Percentiles rank a stretch among this genome's conserved stretches.
phyloP scores from a whole-genome alignment of 2,113 vertebrate genomes.

The Bos indicus region DNA sequence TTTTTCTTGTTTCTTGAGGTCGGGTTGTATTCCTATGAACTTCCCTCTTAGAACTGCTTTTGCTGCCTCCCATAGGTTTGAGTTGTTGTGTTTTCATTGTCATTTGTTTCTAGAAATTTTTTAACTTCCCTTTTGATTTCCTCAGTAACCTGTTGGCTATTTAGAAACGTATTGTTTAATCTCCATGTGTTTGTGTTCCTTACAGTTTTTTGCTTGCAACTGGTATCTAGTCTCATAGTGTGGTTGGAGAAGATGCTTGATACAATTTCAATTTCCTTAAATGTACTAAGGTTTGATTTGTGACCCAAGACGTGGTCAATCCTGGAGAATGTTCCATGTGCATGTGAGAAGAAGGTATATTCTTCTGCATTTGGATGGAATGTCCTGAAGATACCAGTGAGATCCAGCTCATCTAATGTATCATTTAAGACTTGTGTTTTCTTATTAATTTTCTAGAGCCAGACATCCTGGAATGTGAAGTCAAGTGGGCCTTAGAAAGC shows the following conservation, averaged over 20 bases:
- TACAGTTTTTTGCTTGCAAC: background rate
- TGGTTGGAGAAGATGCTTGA: background rate
- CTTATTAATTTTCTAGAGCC: background rate
- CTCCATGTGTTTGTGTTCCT: background rate
- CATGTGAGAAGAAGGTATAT: accelerated
- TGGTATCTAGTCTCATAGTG: background rate
- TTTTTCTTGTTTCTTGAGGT: background rate
- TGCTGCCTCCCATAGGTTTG: background rate
- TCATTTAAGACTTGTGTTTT: background rate
- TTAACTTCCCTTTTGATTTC: background rate
- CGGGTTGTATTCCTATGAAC: accelerated
- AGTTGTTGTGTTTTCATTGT: background rate
- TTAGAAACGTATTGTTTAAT: background rate
- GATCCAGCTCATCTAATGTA: background rate
- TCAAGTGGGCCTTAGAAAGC: no score
- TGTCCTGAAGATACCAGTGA: background rate
- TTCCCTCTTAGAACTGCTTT: background rate
- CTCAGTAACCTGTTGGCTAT: background rate
- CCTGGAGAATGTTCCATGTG: background rate
- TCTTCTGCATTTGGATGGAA: background rate
- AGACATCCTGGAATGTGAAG: no score
- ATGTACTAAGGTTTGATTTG: background rate
- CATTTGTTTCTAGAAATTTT: background rate
- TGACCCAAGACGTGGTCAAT: background rate
- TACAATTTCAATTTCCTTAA: background rate